phyloP scores from a whole-genome alignment of 2,888 invertebrate genomes.

The Zaprionus obscuricornis region DNA sequence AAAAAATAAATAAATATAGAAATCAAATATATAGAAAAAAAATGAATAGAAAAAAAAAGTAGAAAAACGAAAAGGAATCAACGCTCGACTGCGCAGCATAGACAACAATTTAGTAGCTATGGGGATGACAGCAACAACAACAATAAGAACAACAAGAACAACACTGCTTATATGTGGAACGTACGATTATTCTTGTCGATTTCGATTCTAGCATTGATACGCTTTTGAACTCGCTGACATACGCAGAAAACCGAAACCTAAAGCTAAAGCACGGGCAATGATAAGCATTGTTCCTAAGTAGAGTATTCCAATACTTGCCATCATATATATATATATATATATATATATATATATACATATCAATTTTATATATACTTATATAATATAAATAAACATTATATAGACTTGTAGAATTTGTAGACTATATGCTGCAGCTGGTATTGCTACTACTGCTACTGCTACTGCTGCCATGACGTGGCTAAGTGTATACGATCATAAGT shows the following conservation, averaged over 20 bases:
- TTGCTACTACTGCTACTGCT: too few species aligned
- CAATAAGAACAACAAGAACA: too few species aligned
- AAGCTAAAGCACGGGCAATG: conserved; percentile 26
- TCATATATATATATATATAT: conserved; percentile 1
- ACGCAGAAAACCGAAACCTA: conserved; percentile 15
- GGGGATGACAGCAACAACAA: conserved; percentile 10
- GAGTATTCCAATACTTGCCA: neutral
- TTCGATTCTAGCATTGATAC: conserved; percentile 50
- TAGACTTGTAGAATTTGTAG: too few species aligned
- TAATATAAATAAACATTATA: conserved; percentile 30
- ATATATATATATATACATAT: neutral
- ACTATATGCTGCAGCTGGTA: too few species aligned
- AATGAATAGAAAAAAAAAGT: neutral
- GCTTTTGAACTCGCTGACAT: conserved; percentile 68
- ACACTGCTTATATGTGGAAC: too few species aligned
- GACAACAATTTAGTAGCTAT: conserved; percentile 51
- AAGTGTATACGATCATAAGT: conserved; percentile 20
- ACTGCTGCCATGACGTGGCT: conserved; percentile 40
- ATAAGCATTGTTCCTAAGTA: conserved; percentile 39
- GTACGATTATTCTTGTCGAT: conserved; percentile 12
- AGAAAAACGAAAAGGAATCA: conserved; percentile 8
- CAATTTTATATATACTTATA: conserved; percentile 6
- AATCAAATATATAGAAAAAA: neutral
- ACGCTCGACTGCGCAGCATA: conserved; percentile 5
- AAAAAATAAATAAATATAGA: neutral